Conservation (phyloP, 1,140 invertebrate species). For the Drosophila auraria region DNA sequence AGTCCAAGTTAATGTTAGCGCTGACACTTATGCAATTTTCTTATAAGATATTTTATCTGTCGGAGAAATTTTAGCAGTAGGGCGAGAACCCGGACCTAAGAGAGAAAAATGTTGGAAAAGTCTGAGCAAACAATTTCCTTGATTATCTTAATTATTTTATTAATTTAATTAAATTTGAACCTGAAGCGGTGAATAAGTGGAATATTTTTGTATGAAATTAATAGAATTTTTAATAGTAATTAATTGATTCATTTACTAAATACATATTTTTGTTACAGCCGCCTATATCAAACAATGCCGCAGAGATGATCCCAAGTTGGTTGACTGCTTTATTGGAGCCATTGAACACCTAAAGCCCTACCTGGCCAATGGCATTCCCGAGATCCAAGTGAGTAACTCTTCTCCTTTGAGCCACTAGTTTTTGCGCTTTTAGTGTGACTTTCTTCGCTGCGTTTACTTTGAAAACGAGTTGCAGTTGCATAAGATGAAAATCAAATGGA, state of each 20-base stretch:
- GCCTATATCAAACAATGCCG: slow-evolving; percentile 90
- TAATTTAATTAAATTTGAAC: too few species aligned
- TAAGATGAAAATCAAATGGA: slow-evolving; percentile 56
- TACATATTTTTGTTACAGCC: slow-evolving; percentile 86
- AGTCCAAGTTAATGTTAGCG: too few species aligned
- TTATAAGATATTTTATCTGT: too few species aligned
- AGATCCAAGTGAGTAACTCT: slow-evolving; percentile 86
- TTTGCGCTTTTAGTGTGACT: slow-evolving; percentile 3
- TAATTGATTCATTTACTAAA: background rate
- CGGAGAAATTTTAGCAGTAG: too few species aligned
- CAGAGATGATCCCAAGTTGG: slow-evolving; percentile 88
- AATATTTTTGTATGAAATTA: background rate
- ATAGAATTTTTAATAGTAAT: too few species aligned
- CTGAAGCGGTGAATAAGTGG: background rate
- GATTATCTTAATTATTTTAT: too few species aligned
- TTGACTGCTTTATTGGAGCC: slow-evolving; percentile 87
- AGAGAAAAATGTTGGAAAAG: too few species aligned
- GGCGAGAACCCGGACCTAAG: too few species aligned
- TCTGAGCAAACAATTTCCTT: too few species aligned
- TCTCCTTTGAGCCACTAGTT: background rate
- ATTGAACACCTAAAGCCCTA: slow-evolving; percentile 89
- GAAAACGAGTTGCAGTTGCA: slow-evolving; percentile 66
- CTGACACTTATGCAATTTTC: too few species aligned
- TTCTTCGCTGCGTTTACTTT: slow-evolving; percentile 16
- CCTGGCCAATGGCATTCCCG: slow-evolving; percentile 88